Conservation (phyloP, 2,888 invertebrate genomes). For the Platynereis dumerilii region DNA sequence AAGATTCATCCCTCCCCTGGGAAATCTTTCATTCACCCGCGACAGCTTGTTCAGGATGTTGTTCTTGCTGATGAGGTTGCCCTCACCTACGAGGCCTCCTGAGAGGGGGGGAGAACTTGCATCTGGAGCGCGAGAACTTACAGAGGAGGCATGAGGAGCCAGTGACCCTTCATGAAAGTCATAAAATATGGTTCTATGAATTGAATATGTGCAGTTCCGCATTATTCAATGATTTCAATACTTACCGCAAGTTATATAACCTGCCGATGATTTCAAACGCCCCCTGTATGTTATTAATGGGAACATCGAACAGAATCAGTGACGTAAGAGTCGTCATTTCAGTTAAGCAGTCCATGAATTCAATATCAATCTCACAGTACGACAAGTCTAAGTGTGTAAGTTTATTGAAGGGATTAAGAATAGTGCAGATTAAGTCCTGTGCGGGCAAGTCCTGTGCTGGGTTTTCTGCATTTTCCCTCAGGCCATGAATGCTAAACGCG, state of each 20-base stretch:
- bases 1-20: no score
- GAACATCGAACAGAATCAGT: slow-evolving; percentile 82
- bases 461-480: neutral
- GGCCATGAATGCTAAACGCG: slow-evolving; percentile 37
- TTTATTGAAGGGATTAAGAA: slow-evolving; percentile 70
- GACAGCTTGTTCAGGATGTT: no score
- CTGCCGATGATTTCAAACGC: slow-evolving; percentile 64
- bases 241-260: slow-evolving; percentile 67
- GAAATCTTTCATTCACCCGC: no score
- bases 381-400: slow-evolving; percentile 78
- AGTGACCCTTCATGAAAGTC: no score
- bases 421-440: slow-evolving; percentile 52
- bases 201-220: no score
- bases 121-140: no score
- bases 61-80: no score
- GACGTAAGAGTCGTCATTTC: slow-evolving; percentile 75
- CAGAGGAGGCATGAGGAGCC: no score
- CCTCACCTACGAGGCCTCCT: no score
- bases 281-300: slow-evolving; percentile 67
- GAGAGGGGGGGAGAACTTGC: no score
- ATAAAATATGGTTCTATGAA: no score
- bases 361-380: slow-evolving; percentile 66
- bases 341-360: slow-evolving; percentile 71
- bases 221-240: no score
- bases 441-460: slow-evolving; percentile 3